phyloP scores from a whole-genome alignment of 2,113 vertebrate species.

The Osmerus eperlanus region DNA sequence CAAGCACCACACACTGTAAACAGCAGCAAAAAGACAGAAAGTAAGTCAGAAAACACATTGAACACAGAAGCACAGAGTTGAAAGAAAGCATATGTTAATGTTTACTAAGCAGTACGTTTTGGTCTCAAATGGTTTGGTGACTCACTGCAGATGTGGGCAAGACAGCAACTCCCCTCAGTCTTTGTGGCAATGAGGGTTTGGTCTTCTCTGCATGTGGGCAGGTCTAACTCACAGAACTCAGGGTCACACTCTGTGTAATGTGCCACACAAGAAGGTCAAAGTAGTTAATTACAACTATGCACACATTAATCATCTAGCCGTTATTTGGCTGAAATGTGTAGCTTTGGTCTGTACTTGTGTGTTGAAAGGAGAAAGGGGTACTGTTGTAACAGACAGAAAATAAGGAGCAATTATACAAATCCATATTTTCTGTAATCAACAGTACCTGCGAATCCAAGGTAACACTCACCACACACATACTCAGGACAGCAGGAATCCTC shows the following conservation, averaged over 20 bases:
- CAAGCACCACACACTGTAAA: conserved; percentile 82
- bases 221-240: conserved; percentile 75
- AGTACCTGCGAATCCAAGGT: background rate
- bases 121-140: conserved; percentile 13
- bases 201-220: conserved; percentile 82
- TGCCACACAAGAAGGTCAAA: conserved; percentile 10
- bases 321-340: background rate
- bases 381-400: background rate
- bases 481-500: conserved; percentile 90
- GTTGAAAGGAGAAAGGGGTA: background rate
- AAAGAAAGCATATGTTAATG: background rate
- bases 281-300: background rate
- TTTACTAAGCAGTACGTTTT: too few species aligned
- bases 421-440: background rate
- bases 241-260: conserved; percentile 85
- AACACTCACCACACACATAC: conserved; percentile 81
- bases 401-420: background rate
- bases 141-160: conserved; percentile 87
- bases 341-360: background rate
- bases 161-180: conserved; percentile 85
- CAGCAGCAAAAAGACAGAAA: conserved; percentile 17
- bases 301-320: background rate
- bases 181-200: conserved; percentile 80
- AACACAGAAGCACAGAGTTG: background rate
- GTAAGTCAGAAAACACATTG: conserved; percentile 1